Evolutionary conservation across 2,113 vertebrate species (phyloP), one percentile per base, ranked within the genome.

Genomic region (Coracopsis vasa): DNA sequence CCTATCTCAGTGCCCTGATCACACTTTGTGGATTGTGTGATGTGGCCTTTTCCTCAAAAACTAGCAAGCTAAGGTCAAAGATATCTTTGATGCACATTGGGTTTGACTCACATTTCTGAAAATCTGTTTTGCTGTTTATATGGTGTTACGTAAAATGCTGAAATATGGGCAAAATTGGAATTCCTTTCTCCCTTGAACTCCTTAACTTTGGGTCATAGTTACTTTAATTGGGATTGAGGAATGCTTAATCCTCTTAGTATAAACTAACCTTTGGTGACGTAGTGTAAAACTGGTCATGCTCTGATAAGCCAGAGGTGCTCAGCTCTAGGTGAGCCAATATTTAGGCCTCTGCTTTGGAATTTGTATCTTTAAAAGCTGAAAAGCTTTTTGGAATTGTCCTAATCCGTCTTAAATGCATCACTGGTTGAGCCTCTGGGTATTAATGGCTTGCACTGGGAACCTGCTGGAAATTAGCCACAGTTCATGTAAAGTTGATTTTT

Each of bases 401-500:
- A 67, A 95, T 97, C 92, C 71, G 71, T 95, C 29, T 90, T 91
- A 65, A 1, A 61, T 87, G 94, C 94, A 89, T 88, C 72, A 35
- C 3, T 81, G 90, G 92, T 35, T 92, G 77, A 95, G 92, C 85
- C 80, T 94, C 60, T 67, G 84, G 54, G 82, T 94, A 73, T 96
- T 94, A 96, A 80, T 91, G 94, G 93, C 78, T 94, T 70, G 54
- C 62, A 66, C 66, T 95, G 66, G 64, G 77, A 85, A 94, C 92
- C 64, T 96, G 73, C 92, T 97, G 89, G 69, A 96, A 97, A 96
- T 94, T 86, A 93, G 77, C 70, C 21, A 39, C 95, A 95, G 65
- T 96, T 96, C 81, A 81, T 71, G 73, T 70, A 60, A 95, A 80
- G 77, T 45, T 58, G 78, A 79, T 95, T 97, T 96, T 96, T 95